A percentile compares a stretch with the other conserved stretches of the same genome.
These are phyloP conservation scores for Brachypteracias leptosomus DNA, from an alignment of 2,113 vertebrate genomes.

Conservation along the genomic window DNA sequence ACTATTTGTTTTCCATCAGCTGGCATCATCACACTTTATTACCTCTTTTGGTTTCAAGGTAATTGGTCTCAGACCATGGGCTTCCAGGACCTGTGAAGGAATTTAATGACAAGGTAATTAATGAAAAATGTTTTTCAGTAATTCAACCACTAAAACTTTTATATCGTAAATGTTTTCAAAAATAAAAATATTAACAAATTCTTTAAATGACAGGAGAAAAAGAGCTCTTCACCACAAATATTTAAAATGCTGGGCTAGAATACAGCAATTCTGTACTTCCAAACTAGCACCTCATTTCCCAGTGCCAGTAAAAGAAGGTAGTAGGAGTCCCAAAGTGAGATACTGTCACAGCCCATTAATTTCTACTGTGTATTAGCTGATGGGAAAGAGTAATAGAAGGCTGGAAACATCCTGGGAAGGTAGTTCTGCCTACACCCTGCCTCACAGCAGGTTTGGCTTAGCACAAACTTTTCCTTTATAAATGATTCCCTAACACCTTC, in stretches of 20 bases:
- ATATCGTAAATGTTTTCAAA: background rate
- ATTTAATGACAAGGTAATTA: constrained; percentile 8
- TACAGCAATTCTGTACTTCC: background rate
- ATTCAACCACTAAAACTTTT: background rate
- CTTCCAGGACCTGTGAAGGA: constrained; percentile 87
- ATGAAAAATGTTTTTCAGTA: background rate
- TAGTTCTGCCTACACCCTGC: background rate
- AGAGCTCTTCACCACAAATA: background rate
- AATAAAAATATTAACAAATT: background rate
- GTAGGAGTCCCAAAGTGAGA: background rate
- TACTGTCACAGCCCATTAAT: background rate
- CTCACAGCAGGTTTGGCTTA: background rate
- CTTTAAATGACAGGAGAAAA: background rate
- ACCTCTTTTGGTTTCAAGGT: constrained; percentile 96
- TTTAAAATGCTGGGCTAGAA: background rate
- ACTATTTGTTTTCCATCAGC: background rate
- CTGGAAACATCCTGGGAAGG: background rate
- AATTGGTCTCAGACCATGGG: constrained; percentile 92
- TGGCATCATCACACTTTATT: constrained; percentile 28
- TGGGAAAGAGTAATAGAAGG: background rate
- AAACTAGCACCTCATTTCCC: background rate
- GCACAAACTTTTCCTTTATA: background rate
- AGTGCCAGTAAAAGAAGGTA: background rate
- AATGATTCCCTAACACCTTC: background rate
- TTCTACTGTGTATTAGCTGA: background rate